These are phyloP conservation scores for Synanthedon tipuliformis DNA, from an alignment of 2,888 invertebrate species.

Conservation along the genomic window DNA sequence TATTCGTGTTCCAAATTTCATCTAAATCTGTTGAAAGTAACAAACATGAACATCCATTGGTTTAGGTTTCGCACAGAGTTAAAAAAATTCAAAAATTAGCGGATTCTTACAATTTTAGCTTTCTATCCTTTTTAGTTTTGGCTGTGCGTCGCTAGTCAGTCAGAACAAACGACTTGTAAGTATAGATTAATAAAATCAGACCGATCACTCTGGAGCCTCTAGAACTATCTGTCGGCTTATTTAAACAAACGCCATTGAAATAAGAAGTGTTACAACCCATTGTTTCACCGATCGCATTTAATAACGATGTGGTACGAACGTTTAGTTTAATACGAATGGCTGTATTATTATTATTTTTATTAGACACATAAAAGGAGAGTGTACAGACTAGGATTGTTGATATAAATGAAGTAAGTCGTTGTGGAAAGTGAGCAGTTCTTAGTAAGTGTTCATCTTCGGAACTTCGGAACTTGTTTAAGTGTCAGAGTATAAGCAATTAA, in stretches of 20 bases:
- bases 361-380: not conserved
- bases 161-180: too few relatives aligned
- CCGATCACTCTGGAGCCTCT: not conserved
- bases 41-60: too few relatives aligned
- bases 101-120: too few relatives aligned
- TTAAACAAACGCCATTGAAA: constrained; percentile 19
- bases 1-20: too few relatives aligned
- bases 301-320: constrained; percentile 20
- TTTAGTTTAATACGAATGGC: constrained; percentile 6
- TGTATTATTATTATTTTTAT: not conserved
- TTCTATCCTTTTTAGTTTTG: too few relatives aligned
- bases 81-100: too few relatives aligned
- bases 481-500: constrained; percentile 12
- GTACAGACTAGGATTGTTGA: not conserved
- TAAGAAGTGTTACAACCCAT: constrained; percentile 23
- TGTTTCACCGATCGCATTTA: constrained; percentile 22
- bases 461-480: constrained; percentile 29
- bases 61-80: too few relatives aligned
- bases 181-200: too few relatives aligned
- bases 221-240: constrained; percentile 9
- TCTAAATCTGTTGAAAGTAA: too few relatives aligned
- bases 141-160: too few relatives aligned
- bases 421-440: constrained; percentile 15
- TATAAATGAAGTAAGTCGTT: constrained; percentile 6
- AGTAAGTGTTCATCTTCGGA: constrained; percentile 11